Base-by-base conservation (phyloP, 2,888 invertebrate species). In the Sminthurinus aureus region DNA sequence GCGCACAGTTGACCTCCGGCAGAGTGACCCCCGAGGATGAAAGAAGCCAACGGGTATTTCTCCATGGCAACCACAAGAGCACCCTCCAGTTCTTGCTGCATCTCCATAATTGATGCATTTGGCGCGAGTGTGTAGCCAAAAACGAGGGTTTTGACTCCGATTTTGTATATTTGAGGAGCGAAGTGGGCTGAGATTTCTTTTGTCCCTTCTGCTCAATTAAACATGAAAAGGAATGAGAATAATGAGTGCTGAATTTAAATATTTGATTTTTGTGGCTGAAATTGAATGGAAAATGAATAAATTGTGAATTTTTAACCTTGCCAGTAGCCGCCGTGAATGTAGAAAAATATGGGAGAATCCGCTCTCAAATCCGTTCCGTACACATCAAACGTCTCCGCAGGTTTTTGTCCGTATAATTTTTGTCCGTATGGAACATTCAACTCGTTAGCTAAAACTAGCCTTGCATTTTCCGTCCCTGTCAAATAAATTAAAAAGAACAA, bases 241-340 rank as follows among this genome's bases (percentile, higher is more conserved):
- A n/a, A n/a, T n/a, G n/a, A n/a, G n/a, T n/a, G n/a, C n/a, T n/a
- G n/a, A n/a, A n/a, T n/a, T n/a, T n/a, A n/a, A n/a, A n/a, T n/a
- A n/a, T n/a, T n/a, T n/a, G n/a, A n/a, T n/a, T n/a, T n/a, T n/a
- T n/a, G n/a, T n/a, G n/a, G n/a, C n/a, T n/a, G n/a, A n/a, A n/a
- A n/a, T n/a, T n/a, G n/a, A n/a, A n/a, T n/a, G n/a, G n/a, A n/a
- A n/a, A n/a, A n/a, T n/a, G n/a, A n/a, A n/a, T n/a, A n/a, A n/a
- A n/a, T n/a, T n/a, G n/a, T n/a, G n/a, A n/a, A n/a, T 3, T 22
- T 20, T 13, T n/a, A 12, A 76, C 75, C 92, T 90, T 95, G 95
- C 96, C 97, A 97, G 90, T 94, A 97, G 2, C 97, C 97, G 0
- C 97, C 97, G 90, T 97, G 97, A 79, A 97, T 91, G 90, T 93